Conservation (phyloP, 2,113 vertebrate genomes). For the Chrysochloris asiatica region DNA sequence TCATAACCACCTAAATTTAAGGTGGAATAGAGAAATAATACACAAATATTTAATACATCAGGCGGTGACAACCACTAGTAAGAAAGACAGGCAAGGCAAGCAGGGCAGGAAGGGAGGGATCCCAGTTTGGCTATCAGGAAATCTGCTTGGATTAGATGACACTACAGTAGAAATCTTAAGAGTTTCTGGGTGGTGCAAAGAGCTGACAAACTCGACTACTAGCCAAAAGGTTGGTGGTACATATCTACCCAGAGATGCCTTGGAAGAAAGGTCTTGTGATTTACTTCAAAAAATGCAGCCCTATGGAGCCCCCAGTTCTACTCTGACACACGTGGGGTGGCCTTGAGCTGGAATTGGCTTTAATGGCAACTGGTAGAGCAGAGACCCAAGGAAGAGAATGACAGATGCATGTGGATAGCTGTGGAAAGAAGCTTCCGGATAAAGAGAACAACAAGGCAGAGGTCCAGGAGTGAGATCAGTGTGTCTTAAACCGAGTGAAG, state of each 20-base stretch:
- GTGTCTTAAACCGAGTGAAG: not conserved
- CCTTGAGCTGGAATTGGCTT: not conserved
- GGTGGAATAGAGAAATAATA: not conserved
- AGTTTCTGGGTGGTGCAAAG: too few relatives aligned
- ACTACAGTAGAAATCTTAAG: not conserved
- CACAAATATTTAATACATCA: not conserved
- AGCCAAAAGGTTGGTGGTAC: not conserved
- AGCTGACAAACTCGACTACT: not conserved
- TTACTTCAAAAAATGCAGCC: not conserved
- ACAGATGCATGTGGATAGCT: not conserved
- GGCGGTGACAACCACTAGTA: not conserved
- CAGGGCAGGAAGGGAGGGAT: not conserved
- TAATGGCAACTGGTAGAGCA: not conserved
- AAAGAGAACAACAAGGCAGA: not conserved
- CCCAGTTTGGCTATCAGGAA: not conserved
- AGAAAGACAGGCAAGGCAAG: not conserved
- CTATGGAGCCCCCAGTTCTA: not conserved
- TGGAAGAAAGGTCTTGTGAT: not conserved
- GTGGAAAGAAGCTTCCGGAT: not conserved
- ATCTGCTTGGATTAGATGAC: not conserved
- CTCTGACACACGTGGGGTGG: not conserved
- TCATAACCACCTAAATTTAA: not conserved
- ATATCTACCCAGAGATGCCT: not conserved
- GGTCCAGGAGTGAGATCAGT: not conserved
- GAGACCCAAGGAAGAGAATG: not conserved